Evolutionary conservation across 37 sponge, comb jelly and placozoan genomes (phyloP).

Genomic region (Amphimedon queenslandica): DNA sequence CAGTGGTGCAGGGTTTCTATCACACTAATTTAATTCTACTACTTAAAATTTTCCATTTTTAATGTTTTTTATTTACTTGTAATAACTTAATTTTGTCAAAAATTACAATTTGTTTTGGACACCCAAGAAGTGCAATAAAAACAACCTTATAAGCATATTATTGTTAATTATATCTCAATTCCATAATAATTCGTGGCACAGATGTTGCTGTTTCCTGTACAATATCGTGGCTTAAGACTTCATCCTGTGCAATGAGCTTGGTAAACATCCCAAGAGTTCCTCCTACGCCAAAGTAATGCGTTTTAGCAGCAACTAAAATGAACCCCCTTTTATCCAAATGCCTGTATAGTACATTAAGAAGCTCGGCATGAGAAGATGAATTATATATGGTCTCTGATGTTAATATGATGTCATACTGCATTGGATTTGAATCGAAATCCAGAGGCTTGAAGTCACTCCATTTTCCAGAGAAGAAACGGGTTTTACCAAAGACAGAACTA

Average conservation of each 20-base stretch:
- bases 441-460: slow-evolving; percentile 37
- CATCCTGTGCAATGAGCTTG: slow-evolving; percentile 58
- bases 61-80: too few species aligned
- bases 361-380: slow-evolving; percentile 43
- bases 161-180: too few species aligned
- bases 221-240: neutral
- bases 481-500: neutral
- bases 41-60: too few species aligned
- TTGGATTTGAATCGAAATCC: neutral
- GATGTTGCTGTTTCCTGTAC: slow-evolving; percentile 12
- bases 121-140: too few species aligned
- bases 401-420: slow-evolving; percentile 78
- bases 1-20: too few species aligned
- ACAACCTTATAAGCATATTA: too few species aligned
- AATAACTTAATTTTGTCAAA: too few species aligned
- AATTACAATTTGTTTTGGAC: too few species aligned
- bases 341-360: slow-evolving; percentile 57
- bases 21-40: too few species aligned
- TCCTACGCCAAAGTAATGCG: slow-evolving; percentile 94
- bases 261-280: slow-evolving; percentile 71
- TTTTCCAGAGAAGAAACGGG: slow-evolving; percentile 70
- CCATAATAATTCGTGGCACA: too few species aligned
- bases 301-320: slow-evolving; percentile 82
- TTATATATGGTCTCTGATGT: slow-evolving; percentile 95
- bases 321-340: slow-evolving; percentile 34